Conservation (phyloP, 2,888 invertebrate species). For the Anticlea derivata region DNA sequence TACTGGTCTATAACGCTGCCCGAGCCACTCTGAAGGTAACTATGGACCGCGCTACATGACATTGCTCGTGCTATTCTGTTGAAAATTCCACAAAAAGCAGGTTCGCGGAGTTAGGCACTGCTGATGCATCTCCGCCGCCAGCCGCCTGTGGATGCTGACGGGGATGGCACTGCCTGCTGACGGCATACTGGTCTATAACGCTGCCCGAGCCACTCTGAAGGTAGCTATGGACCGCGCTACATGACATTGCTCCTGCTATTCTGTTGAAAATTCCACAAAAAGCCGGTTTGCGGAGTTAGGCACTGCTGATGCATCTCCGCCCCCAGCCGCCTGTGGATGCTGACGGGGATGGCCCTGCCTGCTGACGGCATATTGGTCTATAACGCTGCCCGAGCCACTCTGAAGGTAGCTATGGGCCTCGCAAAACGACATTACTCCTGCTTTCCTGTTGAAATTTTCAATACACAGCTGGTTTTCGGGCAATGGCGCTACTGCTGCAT, state of each 20-base stretch:
- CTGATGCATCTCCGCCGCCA: constrained; percentile 52
- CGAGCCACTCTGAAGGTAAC: constrained; percentile 65
- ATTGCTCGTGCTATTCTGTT: no score
- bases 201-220: constrained; percentile 67
- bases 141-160: constrained; percentile 61
- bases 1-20: constrained; percentile 69
- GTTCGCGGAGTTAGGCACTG: constrained; percentile 64
- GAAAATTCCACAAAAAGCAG: constrained; percentile 74
- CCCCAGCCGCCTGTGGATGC: constrained; percentile 60
- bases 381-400: constrained; percentile 64
- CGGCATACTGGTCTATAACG: constrained; percentile 67
- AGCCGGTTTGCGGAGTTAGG: constrained; percentile 64
- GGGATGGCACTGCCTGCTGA: constrained; percentile 62
- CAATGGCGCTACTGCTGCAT: constrained; percentile 61
- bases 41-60: no score
- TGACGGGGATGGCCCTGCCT: constrained; percentile 60
- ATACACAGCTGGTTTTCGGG: constrained; percentile 70
- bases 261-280: constrained; percentile 78
- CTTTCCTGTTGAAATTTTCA: no score
- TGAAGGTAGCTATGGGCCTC: constrained; percentile 59
- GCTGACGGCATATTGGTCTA: constrained; percentile 69
- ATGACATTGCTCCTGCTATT: no score
- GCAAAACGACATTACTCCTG: no score
- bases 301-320: constrained; percentile 54
- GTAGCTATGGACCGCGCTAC: no score